Evolutionary conservation across 2,113 vertebrate species (phyloP), one percentile per base, ranked within the genome.

Genomic region (Sorex fumeus): DNA sequence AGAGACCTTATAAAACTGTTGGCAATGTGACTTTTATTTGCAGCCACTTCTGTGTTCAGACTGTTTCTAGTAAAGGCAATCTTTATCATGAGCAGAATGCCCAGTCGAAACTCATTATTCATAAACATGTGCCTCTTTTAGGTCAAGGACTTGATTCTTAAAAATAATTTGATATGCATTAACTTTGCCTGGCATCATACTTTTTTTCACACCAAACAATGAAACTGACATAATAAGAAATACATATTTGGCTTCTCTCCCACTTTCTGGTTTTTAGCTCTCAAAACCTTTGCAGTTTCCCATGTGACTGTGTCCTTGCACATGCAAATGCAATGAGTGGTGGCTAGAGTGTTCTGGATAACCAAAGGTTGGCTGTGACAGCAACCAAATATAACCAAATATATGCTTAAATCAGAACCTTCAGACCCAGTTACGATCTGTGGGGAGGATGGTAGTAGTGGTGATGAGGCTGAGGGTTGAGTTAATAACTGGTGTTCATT

Each of bases 1-100:
- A 88, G 86, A 80, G 45, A 12, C 4, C 43, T 83, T 57, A 64
- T 50, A 88, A 87, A 88, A 88, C 30, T 88, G 18, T 69, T 94
- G 84, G 53, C 40, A 80, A 40, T 88, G 76, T 91, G 83, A 62
- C 66, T 87, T 95, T 95, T 70, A 87, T 83, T 75, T 53, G 82
- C 36, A 87, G 47, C 9, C n/a, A 84, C 28, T 81, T 89, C 74
- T 90, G 43, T 89, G 16, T 81, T 74, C 28, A 77, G 64, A n/a
- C 16, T 94, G 28, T 53, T 81, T 94, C 72, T 90, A 72, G 8
- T 62, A 77, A 87, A 80, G 79, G 50, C 12, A 82, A 60, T 94
- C 57, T 88, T 91, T 74, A 66, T 50, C 60, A 76, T 76, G 67
- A 87, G 15, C 50, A 84, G 30, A 77, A 74, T 62, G 83, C 13